A percentile compares a stretch with the other conserved stretches of the same genome.
Evolutionary conservation across 2,113 vertebrate genomes (phyloP).

Genomic region (Aspiorhynchus laticeps): DNA sequence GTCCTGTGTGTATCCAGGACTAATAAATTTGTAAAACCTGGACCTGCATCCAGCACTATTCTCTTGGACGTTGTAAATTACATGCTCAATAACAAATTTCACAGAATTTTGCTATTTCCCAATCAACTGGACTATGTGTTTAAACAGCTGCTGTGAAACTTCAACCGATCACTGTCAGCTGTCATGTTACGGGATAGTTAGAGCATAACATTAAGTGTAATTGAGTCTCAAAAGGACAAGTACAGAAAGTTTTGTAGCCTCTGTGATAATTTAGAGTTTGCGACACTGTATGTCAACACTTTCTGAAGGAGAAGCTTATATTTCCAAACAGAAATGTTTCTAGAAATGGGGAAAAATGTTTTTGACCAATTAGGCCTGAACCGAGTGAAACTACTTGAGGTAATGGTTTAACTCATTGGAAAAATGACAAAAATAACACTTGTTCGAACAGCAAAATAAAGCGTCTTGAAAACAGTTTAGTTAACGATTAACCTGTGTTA

Average conservation of each 20-base stretch:
- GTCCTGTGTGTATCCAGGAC: slow-evolving; percentile 65
- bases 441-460: slow-evolving; percentile 2
- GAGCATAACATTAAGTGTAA: slow-evolving; percentile 30
- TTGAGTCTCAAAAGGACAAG: slow-evolving; percentile 38
- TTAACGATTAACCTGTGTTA: slow-evolving; percentile 7
- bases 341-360: not conserved
- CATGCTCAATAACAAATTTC: slow-evolving; percentile 56
- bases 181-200: slow-evolving; percentile 60
- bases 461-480: not conserved
- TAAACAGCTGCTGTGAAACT: slow-evolving; percentile 73
- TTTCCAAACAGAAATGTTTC: slow-evolving; percentile 28
- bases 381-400: not conserved
- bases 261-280: slow-evolving; percentile 9
- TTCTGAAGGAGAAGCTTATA: not conserved
- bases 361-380: not conserved
- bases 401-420: not conserved
- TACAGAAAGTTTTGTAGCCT: slow-evolving; percentile 47
- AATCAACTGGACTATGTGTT: slow-evolving; percentile 66
- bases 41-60: slow-evolving; percentile 62
- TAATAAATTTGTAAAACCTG: slow-evolving; percentile 69
- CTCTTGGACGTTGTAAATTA: slow-evolving; percentile 73
- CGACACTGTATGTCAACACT: slow-evolving; percentile 31
- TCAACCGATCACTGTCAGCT: slow-evolving; percentile 65
- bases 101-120: slow-evolving; percentile 64
- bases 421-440: not conserved